Base-by-base conservation (phyloP, 2,113 vertebrate genomes). In the Megaleporinus macrocephalus region DNA sequence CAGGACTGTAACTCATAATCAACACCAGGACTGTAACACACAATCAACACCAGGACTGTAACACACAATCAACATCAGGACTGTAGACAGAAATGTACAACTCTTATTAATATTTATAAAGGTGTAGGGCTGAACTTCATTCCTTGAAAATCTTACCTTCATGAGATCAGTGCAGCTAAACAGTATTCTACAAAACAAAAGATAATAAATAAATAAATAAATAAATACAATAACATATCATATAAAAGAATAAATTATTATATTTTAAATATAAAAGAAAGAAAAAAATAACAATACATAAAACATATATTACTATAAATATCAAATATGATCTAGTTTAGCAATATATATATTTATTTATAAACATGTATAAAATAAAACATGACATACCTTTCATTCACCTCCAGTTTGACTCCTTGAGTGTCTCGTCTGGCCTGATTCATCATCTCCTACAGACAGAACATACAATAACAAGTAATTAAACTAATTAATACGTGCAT, bases 121-220 rank as follows among this genome's bases (percentile, higher is more conserved):
- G 7, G 47, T 4, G 9, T 49, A 36, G 33, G 6, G 33, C 33
- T 36, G 33, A 36, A 4, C 33, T 36, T 36, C 33, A 36, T 36
- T 36, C 3, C 6, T 36, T 36, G 33, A 20, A 59, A 27, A 59
- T 75, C 92, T 94, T 91, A 99, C 98, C 97, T 98, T 98, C 98
- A 99, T 99, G 9, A 99, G 92, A 76, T 96, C 96, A 0, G 98
- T 99, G 90, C 98, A 99, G 84, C 96, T 97, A 87, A 93, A 91
- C 44, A 99, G 93, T 47, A 84, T 79, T 70, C 63, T 84, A 75
- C 49, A 79, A 22, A 73, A 4, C n/a, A n/a, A n/a, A n/a, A n/a
- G n/a, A n/a, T n/a, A n/a, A n/a, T n/a, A n/a, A n/a, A n/a, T n/a
- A n/a, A n/a, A n/a, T n/a, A n/a, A n/a, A n/a, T n/a, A n/a, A n/a